These are phyloP conservation scores for Sphenodon punctatus DNA, from an alignment of 2,797 vertebrate species.

Conservation along the genomic window DNA sequence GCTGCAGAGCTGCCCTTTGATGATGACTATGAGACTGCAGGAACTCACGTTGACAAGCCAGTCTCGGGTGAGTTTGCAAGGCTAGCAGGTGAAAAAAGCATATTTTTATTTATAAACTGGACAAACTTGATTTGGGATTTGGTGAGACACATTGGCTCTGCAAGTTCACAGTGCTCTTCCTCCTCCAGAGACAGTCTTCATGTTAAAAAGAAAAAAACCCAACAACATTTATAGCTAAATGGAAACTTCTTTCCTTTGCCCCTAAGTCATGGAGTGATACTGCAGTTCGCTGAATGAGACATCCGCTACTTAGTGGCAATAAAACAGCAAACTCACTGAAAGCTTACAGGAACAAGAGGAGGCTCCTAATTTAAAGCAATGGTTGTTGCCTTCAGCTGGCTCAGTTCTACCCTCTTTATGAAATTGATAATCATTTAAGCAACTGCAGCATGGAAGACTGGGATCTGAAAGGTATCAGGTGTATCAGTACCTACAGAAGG, in stretches of 20 bases:
- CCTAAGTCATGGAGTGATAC: neutral
- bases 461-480: accelerated
- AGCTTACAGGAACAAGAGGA: neutral
- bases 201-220: conserved; percentile 4
- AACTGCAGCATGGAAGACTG: neutral
- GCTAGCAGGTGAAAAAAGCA: neutral
- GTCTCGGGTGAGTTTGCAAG: neutral
- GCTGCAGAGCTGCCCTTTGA: neutral
- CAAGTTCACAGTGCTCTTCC: neutral
- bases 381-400: accelerated
- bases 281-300: neutral
- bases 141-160: neutral
- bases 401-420: neutral
- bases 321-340: accelerated
- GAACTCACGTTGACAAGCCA: neutral
- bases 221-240: neutral
- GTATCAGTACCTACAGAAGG: accelerated
- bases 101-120: neutral
- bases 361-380: accelerated
- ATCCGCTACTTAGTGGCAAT: neutral
- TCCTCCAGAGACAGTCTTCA: conserved; percentile 13
- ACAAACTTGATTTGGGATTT: neutral
- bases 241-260: neutral
- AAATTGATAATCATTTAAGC: neutral
- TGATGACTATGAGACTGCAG: neutral